These are phyloP conservation scores for Melanotaenia boesemani DNA, from an alignment of 2,797 vertebrate genomes.

Conservation along the genomic window DNA sequence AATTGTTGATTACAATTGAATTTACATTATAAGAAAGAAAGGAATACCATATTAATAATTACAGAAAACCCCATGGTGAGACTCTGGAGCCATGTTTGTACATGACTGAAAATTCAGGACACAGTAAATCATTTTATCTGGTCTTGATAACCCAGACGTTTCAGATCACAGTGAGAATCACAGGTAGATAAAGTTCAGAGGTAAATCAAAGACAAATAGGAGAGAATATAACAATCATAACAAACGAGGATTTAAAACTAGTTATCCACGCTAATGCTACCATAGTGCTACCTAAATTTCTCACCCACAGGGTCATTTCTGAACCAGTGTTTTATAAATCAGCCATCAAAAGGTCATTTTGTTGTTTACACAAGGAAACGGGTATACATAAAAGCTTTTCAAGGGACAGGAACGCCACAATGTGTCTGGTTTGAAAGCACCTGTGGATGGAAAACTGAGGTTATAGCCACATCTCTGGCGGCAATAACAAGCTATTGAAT, in stretches of 20 bases:
- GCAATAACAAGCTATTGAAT: slow-evolving; percentile 58
- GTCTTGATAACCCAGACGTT: slow-evolving; percentile 29
- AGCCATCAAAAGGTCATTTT: slow-evolving; percentile 3
- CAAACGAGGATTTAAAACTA: slow-evolving; percentile 28
- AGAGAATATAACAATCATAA: slow-evolving; percentile 33
- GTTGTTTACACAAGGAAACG: slow-evolving; percentile 8
- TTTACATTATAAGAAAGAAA: slow-evolving; percentile 43
- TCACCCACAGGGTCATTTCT: slow-evolving; percentile 18
- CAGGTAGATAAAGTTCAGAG: slow-evolving; percentile 54
- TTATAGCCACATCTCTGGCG: slow-evolving; percentile 25
- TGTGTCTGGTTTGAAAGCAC: slow-evolving; percentile 32
- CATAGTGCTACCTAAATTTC: slow-evolving; percentile 14
- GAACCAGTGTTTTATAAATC: slow-evolving; percentile 35
- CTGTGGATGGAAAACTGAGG: slow-evolving; percentile 39
- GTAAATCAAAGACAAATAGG: slow-evolving; percentile 47
- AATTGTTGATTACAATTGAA: slow-evolving; percentile 61
- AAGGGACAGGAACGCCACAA: slow-evolving; percentile 8
- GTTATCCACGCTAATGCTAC: slow-evolving; percentile 15
- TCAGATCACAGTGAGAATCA: slow-evolving; percentile 72
- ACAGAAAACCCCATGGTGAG: slow-evolving; percentile 35
- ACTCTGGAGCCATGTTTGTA: slow-evolving; percentile 32
- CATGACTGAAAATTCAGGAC: slow-evolving; percentile 41
- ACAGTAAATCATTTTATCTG: slow-evolving; percentile 26
- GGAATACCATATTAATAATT: slow-evolving; percentile 13
- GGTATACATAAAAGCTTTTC: not conserved